Evolutionary conservation across 2,113 vertebrate species (phyloP).

Genomic region (Pelvicachromis taeniatus): DNA sequence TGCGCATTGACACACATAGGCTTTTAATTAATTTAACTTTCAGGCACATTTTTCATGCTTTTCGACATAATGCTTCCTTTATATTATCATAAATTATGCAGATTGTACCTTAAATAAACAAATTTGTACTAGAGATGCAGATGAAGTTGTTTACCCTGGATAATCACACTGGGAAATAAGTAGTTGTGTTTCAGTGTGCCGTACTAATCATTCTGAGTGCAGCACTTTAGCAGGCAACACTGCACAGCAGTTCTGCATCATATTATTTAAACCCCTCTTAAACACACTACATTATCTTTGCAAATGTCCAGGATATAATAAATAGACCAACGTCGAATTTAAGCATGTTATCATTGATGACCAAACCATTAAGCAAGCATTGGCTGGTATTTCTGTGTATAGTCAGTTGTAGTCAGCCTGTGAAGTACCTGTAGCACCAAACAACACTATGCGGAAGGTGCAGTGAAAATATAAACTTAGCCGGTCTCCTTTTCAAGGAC

Average conservation of each 20-base stretch:
- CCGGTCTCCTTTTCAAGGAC: not conserved
- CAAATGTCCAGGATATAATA: constrained; percentile 13
- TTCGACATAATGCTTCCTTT: not conserved
- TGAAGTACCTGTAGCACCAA: not conserved
- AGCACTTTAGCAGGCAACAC: constrained; percentile 18
- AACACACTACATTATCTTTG: constrained; percentile 5
- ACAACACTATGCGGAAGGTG: not conserved
- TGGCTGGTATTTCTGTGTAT: not conserved
- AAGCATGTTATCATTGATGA: not conserved
- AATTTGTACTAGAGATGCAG: constrained; percentile 18
- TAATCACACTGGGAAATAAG: constrained; percentile 41
- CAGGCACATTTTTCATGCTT: not conserved
- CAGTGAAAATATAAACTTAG: not conserved
- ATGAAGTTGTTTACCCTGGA: constrained; percentile 37
- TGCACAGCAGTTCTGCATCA: constrained; percentile 21
- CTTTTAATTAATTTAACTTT: not conserved
- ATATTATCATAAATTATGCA: constrained; percentile 32
- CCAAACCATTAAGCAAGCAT: not conserved
- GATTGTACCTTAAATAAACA: constrained; percentile 32
- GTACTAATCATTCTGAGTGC: constrained; percentile 41
- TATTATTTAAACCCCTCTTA: constrained; percentile 35
- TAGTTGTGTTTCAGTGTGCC: constrained; percentile 30
- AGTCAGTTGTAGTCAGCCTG: too few species aligned
- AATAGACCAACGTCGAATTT: constrained; percentile 2
- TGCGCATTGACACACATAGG: not conserved